Evolutionary conservation across 2,888 invertebrate genomes (phyloP).

Genomic region (Nomada fucata): DNA sequence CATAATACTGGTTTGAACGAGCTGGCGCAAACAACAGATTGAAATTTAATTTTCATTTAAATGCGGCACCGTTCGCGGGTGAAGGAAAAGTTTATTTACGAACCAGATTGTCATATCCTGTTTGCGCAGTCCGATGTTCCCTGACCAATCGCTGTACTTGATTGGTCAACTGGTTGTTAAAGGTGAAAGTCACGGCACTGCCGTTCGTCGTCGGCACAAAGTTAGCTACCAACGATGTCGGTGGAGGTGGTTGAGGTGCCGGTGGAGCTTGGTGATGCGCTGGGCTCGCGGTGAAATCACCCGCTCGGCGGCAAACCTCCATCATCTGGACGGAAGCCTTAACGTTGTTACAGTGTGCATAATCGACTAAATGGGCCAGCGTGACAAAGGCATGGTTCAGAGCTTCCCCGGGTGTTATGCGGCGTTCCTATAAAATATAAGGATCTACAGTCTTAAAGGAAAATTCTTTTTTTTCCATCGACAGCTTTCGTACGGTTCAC

Average conservation of each 20-base stretch:
- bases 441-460: background rate
- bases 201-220: conserved; percentile 91
- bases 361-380: conserved; percentile 96
- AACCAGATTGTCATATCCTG: conserved; percentile 90
- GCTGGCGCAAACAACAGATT: background rate
- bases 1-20: background rate
- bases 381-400: conserved; percentile 97
- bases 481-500: background rate
- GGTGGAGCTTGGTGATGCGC: conserved; percentile 86
- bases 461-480: background rate
- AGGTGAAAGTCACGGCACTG: conserved; percentile 94
- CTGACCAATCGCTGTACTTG: conserved; percentile 90
- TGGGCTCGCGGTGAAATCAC: conserved; percentile 83
- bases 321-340: conserved; percentile 99
- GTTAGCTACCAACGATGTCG: conserved; percentile 89
- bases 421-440: conserved; percentile 88
- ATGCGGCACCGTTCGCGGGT: background rate
- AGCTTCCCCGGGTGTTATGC: conserved; percentile 98
- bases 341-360: conserved; percentile 98
- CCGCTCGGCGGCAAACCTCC: conserved; percentile 89
- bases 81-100: conserved; percentile 62
- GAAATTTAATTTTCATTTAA: background rate
- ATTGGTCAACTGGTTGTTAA: conserved; percentile 94
- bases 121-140: conserved; percentile 88
- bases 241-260: conserved; percentile 83